Evolutionary conservation across 35 echinoderm and acorn worm genomes (phyloP).

Genomic region (Ophiothrix spiculata): DNA sequence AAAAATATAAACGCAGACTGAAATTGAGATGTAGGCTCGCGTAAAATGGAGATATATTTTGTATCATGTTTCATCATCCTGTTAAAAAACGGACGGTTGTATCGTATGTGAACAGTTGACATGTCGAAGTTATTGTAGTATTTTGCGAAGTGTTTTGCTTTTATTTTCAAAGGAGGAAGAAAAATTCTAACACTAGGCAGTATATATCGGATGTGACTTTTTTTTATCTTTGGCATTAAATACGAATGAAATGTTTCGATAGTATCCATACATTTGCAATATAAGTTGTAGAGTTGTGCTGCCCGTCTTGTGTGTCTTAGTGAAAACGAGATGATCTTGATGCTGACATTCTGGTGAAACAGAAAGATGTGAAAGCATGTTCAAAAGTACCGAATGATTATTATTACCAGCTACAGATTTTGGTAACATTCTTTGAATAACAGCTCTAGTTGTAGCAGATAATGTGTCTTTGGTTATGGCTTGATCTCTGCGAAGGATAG

Average conservation of each 20-base stretch:
- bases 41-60: background rate
- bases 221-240: constrained; percentile 13
- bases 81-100: background rate
- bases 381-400: too few species aligned
- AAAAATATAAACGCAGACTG: background rate
- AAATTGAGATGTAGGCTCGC: background rate
- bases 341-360: background rate
- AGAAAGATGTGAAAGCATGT: too few species aligned
- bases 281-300: constrained; percentile 59
- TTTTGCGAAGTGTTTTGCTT: too few species aligned
- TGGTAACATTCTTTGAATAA: too few species aligned
- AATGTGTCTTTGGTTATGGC: too few species aligned
- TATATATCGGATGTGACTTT: background rate
- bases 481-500: too few species aligned
- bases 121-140: background rate
- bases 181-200: background rate
- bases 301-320: constrained; percentile 86
- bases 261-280: constrained; percentile 65
- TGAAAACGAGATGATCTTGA: constrained; percentile 35
- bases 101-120: background rate
- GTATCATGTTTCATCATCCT: background rate
- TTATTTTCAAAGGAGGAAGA: constrained; percentile 10
- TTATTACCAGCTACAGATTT: too few species aligned
- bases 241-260: constrained; percentile 47
- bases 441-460: too few species aligned